Evolutionary conservation across 2,113 vertebrate genomes (phyloP).

Genomic region (Cyprinodon brontotheroides): DNA sequence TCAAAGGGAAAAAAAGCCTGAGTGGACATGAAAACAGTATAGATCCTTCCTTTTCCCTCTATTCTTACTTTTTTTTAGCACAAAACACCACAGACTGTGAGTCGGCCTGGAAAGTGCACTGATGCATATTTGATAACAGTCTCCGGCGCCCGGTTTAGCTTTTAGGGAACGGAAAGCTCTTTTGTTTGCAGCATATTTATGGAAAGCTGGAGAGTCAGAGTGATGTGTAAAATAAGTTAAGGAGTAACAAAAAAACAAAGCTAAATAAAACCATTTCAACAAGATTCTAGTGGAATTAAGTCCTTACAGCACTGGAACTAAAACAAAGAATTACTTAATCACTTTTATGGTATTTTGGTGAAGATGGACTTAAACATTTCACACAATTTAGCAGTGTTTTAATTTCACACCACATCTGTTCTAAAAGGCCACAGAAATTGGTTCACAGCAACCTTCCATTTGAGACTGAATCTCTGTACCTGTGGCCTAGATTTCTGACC

Average conservation of each 20-base stretch:
- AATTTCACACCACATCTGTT: conserved; percentile 19
- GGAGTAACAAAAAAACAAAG: too few relatives aligned
- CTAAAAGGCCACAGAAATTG: conserved; percentile 33
- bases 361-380: background rate
- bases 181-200: background rate
- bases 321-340: background rate
- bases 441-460: conserved; percentile 30
- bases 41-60: conserved; percentile 1
- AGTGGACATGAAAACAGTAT: background rate
- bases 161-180: background rate
- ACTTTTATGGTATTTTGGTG: background rate
- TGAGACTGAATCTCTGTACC: conserved; percentile 18
- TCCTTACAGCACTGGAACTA: background rate
- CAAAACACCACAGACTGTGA: conserved; percentile 6
- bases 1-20: background rate
- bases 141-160: conserved; percentile 31
- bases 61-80: conserved; percentile 3
- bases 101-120: conserved; percentile 22
- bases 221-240: background rate
- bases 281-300: background rate
- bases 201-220: background rate
- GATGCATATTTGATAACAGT: conserved; percentile 49
- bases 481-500: conserved; percentile 44
- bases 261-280: background rate
- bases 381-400: background rate